Percentiles rank a stretch among this genome's conserved stretches.
Evolutionary conservation across 2,888 invertebrate species (phyloP).

Genomic region (Aleiodes leptofemur): DNA sequence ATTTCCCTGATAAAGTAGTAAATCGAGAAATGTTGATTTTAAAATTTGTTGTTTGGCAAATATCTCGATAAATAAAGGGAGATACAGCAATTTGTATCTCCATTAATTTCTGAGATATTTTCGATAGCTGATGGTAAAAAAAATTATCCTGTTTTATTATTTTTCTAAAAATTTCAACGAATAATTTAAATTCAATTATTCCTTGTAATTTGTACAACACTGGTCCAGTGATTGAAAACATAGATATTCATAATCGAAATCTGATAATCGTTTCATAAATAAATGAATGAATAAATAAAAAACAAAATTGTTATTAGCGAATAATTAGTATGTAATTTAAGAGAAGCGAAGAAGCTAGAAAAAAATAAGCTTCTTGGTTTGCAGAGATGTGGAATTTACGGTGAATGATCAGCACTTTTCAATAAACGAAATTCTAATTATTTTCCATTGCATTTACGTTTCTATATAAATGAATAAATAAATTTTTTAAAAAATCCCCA

Average conservation of each 20-base stretch:
- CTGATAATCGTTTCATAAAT: constrained; percentile 44
- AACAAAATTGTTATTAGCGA: constrained; percentile 36
- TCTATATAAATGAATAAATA: constrained; percentile 1
- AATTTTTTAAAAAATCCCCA: neutral
- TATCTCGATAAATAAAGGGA: no score
- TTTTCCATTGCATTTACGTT: neutral
- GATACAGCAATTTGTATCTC: neutral
- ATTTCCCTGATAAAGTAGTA: no score
- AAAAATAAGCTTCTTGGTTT: constrained; percentile 8
- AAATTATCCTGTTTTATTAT: neutral
- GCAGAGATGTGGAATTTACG: constrained; percentile 20
- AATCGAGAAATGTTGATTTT: neutral
- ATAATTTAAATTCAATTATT: neutral
- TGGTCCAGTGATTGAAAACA: constrained; percentile 36
- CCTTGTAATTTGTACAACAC: constrained; percentile 30
- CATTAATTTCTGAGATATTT: neutral
- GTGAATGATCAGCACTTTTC: constrained; percentile 22
- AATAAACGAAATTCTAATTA: neutral
- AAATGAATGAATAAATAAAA: neutral
- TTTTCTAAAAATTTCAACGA: neutral
- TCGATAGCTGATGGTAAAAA: neutral
- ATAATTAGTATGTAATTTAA: constrained; percentile 33
- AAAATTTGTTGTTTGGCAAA: neutral
- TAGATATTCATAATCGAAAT: constrained; percentile 43
- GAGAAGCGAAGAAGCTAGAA: neutral